Base-by-base conservation (phyloP, 1,140 invertebrate genomes). In the Bombus consobrinus region DNA sequence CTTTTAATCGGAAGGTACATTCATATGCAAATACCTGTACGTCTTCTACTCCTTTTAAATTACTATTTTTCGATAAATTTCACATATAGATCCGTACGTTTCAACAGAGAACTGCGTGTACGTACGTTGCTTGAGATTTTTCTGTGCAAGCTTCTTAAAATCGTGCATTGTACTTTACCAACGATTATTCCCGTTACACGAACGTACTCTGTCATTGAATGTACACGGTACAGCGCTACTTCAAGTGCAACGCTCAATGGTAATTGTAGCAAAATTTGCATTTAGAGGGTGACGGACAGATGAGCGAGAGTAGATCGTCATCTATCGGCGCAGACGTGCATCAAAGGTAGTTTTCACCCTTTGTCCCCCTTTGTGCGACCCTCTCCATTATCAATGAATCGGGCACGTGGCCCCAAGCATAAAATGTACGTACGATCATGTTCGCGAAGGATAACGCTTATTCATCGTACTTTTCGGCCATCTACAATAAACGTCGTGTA, bases 321-420 rank as follows among this genome's bases (percentile, higher is more conserved):
- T 32, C 74, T 66, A 66, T 89, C 71, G 57, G 25, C 10, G 41
- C 57, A 62, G 73, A 82, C 78, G 86, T 72, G 82, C 82, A 81
- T 88, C 76, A 66, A 39, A 75, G 87, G 53, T 72, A 53, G 77
- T 68, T 39, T 53, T 81, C 57, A 43, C 68, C 64, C 73, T 72
- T 59, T 83, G 28, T 28, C 69, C 34, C 69, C n/a, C 69, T 82
- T 82, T 68, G 12, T 32, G 15, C 39, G 32, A 28, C 59, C n/a
- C 77, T 22, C 53, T 53, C 71, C 43, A n/a, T 62, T 47, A 87
- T 76, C 66, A n/a, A 41, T 77, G 78, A 87, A 82, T 88, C 74
- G 62, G 72, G 1, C 87, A 85, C 88, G 87, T 89, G 87, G 78
- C 83, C 47, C 47, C 39, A 9, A 71, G n/a, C 41, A 73, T 41